Conservation (phyloP, 2,113 vertebrate species). For the Tachycineta bicolor region DNA sequence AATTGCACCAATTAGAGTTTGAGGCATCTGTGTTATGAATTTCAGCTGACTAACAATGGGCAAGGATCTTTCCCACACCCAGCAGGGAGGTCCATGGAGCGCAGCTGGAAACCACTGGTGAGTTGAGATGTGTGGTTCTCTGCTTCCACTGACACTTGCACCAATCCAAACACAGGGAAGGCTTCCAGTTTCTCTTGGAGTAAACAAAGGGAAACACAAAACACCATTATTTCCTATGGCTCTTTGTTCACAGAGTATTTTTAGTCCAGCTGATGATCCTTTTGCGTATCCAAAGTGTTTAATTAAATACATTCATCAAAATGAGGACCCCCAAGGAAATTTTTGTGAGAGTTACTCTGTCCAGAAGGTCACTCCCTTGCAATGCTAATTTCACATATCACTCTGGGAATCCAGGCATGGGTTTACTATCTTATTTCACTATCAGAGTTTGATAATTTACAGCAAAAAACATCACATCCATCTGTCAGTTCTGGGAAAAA, state of each 20-base stretch:
- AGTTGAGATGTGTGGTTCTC: not conserved
- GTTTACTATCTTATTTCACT: not conserved
- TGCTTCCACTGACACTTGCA: not conserved
- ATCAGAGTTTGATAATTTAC: not conserved
- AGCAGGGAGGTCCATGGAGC: not conserved
- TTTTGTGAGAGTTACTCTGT: not conserved
- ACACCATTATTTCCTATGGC: not conserved
- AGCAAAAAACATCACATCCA: not conserved
- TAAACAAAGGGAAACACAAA: conserved; percentile 29
- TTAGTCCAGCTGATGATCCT: not conserved
- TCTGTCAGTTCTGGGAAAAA: not conserved
- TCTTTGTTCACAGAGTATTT: not conserved
- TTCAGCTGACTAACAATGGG: conserved; percentile 41
- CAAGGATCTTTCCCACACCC: conserved; percentile 37
- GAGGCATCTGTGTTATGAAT: conserved; percentile 47
- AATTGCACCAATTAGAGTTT: not conserved
- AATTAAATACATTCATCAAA: not conserved
- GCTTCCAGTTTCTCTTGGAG: not conserved
- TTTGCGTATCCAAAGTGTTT: not conserved
- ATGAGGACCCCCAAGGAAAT: not conserved
- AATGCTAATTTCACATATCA: not conserved
- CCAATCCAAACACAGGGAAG: not conserved
- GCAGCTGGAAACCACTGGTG: not conserved
- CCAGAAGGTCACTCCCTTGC: not conserved
- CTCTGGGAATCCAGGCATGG: not conserved